Evolutionary conservation across 2,797 vertebrate genomes (phyloP), one percentile per base, ranked within the genome.

Genomic region (Galagoides demidoff): DNA sequence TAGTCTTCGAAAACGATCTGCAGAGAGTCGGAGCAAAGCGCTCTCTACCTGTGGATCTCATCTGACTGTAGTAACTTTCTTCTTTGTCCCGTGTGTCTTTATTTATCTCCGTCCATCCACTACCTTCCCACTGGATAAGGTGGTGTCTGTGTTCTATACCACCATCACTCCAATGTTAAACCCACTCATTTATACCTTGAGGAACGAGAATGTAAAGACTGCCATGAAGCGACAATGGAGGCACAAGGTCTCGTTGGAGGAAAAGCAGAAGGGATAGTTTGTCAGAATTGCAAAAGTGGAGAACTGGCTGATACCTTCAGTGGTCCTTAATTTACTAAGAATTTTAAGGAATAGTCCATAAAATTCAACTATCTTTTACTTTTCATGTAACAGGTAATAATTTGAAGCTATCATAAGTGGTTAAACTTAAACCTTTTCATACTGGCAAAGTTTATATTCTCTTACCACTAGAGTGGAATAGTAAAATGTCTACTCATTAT

Each of bases 171-270:
- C 96, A 2, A 95, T 98, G 96, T 55, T 98, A 64, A 98, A 97
- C 43, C 97, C 97, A 10, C 91, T 98, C 81, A 98, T 97, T 49
- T 97, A 98, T 4, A 97, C 95, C 14, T 87, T 98, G 87, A 97
- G 96, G 55, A 98, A 97, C 39, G 78, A 92, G 34, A 94, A 96
- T 22, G 91, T 98, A 14, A 96, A 96, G 83, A 94, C 64, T 1
- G 95, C 96, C 34, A 70, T 92, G 89, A 92, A 83, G 23, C 1
- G 45, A 3, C 49, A 97, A 13, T 95, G 95, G 96, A 79, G 5
- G 25, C 39, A 0, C 68, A 92, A 37, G n/a, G 1, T 94, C 31
- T 92, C 71, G 39, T 43, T 45, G 37, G 88, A 92, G 57, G 64
- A 93, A 81, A 96, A 94, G 12, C 68, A 85, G 59, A 71, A 66